A percentile compares a stretch with the other conserved stretches of the same genome.
These are phyloP conservation scores for Cottus gobio DNA, from an alignment of 2,113 vertebrate species.

Conservation along the genomic window DNA sequence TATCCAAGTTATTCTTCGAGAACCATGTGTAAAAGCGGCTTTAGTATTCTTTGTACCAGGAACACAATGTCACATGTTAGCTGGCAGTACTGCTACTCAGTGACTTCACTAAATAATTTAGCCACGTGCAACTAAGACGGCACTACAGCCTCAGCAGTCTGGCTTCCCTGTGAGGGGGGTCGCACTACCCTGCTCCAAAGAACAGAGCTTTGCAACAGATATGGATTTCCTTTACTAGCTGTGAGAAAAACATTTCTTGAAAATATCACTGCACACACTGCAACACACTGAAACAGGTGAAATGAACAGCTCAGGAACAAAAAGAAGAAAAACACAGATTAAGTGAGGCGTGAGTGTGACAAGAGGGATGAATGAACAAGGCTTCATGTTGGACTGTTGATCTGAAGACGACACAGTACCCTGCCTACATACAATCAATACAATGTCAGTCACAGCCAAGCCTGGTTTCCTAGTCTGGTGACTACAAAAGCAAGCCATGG, in stretches of 20 bases:
- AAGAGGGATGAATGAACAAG: not conserved
- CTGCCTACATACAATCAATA: not conserved
- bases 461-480: constrained; percentile 6
- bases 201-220: not conserved
- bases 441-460: constrained; percentile 7
- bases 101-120: constrained; percentile 73
- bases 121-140: constrained; percentile 38
- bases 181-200: too few relatives aligned
- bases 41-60: constrained; percentile 1
- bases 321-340: not conserved
- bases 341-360: not conserved
- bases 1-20: not conserved
- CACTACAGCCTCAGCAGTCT: constrained; percentile 25
- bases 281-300: not conserved
- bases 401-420: constrained; percentile 15
- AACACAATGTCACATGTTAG: constrained; percentile 23
- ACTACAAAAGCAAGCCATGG: not conserved
- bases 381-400: constrained; percentile 48
- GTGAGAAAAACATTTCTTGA: not conserved
- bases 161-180: not conserved
- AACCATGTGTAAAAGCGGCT: not conserved
- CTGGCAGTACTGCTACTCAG: constrained; percentile 8
- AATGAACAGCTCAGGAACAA: not conserved
- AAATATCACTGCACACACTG: not conserved
- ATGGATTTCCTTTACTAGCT: constrained; percentile 1